Evolutionary conservation across 2,797 vertebrate genomes (phyloP).

Genomic region (Falco columbarius): DNA sequence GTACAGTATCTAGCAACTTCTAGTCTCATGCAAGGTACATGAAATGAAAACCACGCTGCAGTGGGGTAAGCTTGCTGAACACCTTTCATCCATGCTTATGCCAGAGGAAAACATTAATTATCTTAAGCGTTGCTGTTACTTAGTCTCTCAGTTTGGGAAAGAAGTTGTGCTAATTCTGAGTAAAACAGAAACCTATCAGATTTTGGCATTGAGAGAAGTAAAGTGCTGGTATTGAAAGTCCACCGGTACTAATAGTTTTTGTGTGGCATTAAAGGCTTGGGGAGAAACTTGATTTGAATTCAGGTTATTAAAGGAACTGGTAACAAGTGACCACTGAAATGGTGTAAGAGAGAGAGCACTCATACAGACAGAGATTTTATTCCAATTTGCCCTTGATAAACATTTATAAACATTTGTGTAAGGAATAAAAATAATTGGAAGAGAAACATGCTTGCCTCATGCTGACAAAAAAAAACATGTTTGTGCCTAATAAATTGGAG

Average conservation of each 20-base stretch:
- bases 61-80: not conserved
- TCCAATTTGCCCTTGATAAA: conserved; percentile 35
- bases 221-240: conserved; percentile 52
- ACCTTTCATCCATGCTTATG: not conserved
- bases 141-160: conserved; percentile 12
- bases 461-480: conserved; percentile 58
- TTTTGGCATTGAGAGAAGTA: conserved; percentile 25
- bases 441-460: conserved; percentile 11
- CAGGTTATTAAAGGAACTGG: not conserved
- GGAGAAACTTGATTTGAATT: conserved; percentile 12
- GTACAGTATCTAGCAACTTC: not conserved
- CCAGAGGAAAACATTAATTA: not conserved
- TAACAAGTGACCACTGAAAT: not conserved
- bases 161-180: conserved; percentile 13
- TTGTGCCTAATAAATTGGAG: conserved; percentile 45
- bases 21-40: not conserved
- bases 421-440: conserved; percentile 38
- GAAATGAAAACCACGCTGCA: not conserved
- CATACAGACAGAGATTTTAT: not conserved
- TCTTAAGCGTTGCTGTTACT: not conserved
- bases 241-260: conserved; percentile 44
- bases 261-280: not conserved
- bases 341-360: not conserved
- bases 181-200: not conserved
- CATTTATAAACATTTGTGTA: conserved; percentile 22